phyloP scores from a whole-genome alignment of 2,888 invertebrate species.

The Anagyrus pseudococci region DNA sequence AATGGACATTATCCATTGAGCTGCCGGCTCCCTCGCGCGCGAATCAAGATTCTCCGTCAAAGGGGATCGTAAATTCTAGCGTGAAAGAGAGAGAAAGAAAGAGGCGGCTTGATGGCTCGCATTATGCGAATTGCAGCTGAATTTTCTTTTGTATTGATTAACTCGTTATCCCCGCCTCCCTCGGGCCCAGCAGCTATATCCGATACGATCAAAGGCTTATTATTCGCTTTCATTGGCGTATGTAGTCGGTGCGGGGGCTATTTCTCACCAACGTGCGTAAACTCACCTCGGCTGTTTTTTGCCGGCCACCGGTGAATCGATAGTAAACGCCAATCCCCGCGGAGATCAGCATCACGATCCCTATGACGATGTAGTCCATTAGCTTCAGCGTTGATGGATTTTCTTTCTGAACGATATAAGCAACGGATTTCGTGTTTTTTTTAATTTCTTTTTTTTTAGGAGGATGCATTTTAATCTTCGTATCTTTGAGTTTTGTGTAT shows the following conservation, averaged over 20 bases:
- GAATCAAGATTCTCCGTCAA: too few species aligned
- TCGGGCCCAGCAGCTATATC: neutral
- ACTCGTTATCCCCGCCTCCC: constrained; percentile 9
- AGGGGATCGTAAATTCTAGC: too few species aligned
- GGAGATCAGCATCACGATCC: constrained; percentile 74
- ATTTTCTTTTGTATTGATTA: constrained; percentile 10
- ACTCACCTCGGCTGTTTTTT: constrained; percentile 78
- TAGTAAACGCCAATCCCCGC: constrained; percentile 84
- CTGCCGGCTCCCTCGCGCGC: too few species aligned
- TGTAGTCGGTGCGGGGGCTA: neutral
- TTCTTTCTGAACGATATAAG: neutral
- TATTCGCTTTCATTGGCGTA: neutral
- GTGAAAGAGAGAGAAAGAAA: too few species aligned
- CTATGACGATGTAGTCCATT: constrained; percentile 79
- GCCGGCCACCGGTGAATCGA: constrained; percentile 83
- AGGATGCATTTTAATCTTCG: too few species aligned
- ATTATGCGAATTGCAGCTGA: constrained; percentile 28
- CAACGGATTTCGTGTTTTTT: neutral
- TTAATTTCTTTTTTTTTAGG: too few species aligned
- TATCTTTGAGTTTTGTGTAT: too few species aligned
- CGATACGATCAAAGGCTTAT: neutral
- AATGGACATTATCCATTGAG: too few species aligned
- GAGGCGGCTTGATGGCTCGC: too few species aligned
- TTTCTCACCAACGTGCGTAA: too few species aligned
- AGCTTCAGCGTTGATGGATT: constrained; percentile 39